phyloP scores from a whole-genome alignment of 2,888 invertebrate species.

The Napeogenes sylphis region DNA sequence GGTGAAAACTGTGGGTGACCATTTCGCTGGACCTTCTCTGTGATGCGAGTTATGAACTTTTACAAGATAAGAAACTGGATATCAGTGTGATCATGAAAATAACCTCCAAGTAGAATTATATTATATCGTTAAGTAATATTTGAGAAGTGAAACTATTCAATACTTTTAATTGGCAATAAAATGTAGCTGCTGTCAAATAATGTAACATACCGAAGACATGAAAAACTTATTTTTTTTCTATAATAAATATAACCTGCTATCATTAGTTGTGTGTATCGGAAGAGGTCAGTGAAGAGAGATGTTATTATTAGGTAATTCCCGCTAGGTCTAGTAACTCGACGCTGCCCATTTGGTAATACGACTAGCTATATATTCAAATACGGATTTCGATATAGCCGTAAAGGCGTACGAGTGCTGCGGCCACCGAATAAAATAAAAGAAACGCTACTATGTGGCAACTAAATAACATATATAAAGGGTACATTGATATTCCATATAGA shows the following conservation, averaged over 20 bases:
- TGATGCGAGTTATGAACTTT: conserved; percentile 32
- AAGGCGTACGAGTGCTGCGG: conserved; percentile 53
- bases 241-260: too few species aligned
- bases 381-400: conserved; percentile 64
- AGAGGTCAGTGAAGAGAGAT: too few species aligned
- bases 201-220: too few species aligned
- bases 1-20: conserved; percentile 60
- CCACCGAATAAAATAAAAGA: conserved; percentile 30
- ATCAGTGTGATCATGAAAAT: too few species aligned
- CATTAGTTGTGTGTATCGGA: too few species aligned
- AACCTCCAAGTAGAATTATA: too few species aligned
- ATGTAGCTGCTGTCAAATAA: too few species aligned
- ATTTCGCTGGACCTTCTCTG: conserved; percentile 54
- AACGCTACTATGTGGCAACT: conserved; percentile 23
- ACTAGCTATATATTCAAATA: conserved; percentile 63
- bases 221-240: too few species aligned
- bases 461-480: conserved; percentile 25
- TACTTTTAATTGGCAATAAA: too few species aligned
- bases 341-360: conserved; percentile 43
- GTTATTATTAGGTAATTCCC: conserved; percentile 8
- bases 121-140: too few species aligned
- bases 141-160: too few species aligned
- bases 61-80: neutral
- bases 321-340: conserved; percentile 29
- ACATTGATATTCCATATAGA: conserved; percentile 5